phyloP scores from a whole-genome alignment of 2,113 vertebrate species.

The Artemisiospiza belli region DNA sequence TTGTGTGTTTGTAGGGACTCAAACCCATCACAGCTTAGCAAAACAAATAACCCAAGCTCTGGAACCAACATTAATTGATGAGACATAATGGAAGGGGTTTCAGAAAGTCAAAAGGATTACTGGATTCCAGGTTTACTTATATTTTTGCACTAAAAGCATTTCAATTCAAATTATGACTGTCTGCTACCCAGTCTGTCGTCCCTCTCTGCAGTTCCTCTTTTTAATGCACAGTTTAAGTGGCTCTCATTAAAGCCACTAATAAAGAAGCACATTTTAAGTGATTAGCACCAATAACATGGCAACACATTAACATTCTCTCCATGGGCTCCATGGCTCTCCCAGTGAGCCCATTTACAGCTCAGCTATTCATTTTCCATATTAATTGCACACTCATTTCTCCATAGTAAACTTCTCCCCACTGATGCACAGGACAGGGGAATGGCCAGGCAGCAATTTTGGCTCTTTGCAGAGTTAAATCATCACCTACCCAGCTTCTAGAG shows the following conservation, averaged over 20 bases:
- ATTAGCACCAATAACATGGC: constrained; percentile 74
- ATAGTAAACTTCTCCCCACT: neutral
- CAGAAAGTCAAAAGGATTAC: constrained; percentile 25
- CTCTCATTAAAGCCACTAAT: constrained; percentile 79
- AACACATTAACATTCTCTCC: constrained; percentile 69
- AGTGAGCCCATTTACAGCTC: constrained; percentile 57
- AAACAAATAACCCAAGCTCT: constrained; percentile 11
- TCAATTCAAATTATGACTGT: constrained; percentile 71
- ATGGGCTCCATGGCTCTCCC: constrained; percentile 57
- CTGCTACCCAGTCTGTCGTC: constrained; percentile 55
- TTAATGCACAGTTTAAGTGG: constrained; percentile 77
- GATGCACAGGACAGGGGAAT: neutral
- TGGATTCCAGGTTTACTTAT: constrained; percentile 32
- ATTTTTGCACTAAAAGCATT: constrained; percentile 67
- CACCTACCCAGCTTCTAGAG: neutral
- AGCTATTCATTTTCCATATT: constrained; percentile 72
- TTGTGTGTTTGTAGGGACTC: neutral
- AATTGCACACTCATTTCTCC: constrained; percentile 28
- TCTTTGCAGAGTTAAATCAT: neutral
- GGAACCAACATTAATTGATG: constrained; percentile 16
- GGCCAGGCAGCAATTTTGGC: neutral
- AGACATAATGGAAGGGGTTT: neutral
- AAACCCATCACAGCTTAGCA: neutral
- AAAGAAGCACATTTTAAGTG: constrained; percentile 74
- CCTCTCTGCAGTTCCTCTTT: constrained; percentile 68